These are phyloP conservation scores for Tupaia chinensis DNA, from an alignment of 2,113 vertebrate genomes.

Conservation along the genomic window DNA sequence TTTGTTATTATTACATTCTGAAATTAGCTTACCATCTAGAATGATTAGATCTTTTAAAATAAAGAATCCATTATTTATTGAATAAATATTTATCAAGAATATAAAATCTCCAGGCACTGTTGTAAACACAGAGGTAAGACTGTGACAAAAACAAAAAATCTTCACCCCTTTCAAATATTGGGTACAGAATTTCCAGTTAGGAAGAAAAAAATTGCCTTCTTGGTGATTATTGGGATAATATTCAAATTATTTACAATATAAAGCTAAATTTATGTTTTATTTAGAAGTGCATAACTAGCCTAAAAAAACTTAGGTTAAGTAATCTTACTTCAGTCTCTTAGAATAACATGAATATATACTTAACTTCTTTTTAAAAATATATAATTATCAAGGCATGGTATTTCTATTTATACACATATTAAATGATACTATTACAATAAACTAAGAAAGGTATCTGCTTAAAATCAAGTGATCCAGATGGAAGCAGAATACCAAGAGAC, in stretches of 20 bases:
- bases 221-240: not conserved
- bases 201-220: not conserved
- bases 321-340: not conserved
- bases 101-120: not conserved
- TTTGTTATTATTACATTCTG: not conserved
- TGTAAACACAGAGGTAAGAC: not conserved
- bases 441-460: not conserved
- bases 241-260: not conserved
- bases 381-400: not conserved
- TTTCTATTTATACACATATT: conserved; percentile 1
- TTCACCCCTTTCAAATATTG: not conserved
- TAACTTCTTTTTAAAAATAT: not conserved
- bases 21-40: not conserved
- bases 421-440: not conserved
- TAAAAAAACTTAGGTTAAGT: not conserved
- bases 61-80: not conserved
- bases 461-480: conserved; percentile 51
- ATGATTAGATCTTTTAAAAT: not conserved
- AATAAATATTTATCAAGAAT: not conserved
- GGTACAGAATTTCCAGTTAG: not conserved
- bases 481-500: conserved; percentile 23
- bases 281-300: not conserved
- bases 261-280: not conserved
- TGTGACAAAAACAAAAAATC: not conserved
- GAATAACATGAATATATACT: not conserved